phyloP scores from a whole-genome alignment of 2,888 invertebrate genomes.

The Idaea straminata region DNA sequence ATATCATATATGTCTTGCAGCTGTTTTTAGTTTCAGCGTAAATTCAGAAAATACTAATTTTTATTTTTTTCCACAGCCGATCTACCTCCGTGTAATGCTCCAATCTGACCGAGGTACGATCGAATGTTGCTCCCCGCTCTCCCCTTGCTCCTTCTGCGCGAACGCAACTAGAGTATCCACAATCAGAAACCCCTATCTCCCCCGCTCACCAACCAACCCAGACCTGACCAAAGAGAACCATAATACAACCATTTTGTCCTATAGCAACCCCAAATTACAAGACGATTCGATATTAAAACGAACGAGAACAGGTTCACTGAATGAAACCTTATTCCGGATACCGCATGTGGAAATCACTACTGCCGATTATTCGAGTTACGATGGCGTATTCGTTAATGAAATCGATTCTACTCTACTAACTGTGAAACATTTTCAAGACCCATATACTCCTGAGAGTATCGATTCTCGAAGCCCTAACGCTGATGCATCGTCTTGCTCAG shows the following conservation, averaged over 20 bases:
- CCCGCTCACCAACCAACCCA: slow-evolving; percentile 50
- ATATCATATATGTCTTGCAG: no score
- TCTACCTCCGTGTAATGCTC: slow-evolving; percentile 86
- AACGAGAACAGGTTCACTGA: slow-evolving; percentile 57
- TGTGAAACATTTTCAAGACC: slow-evolving; percentile 77
- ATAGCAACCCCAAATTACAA: slow-evolving; percentile 35
- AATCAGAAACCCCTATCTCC: slow-evolving; percentile 28
- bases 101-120: slow-evolving; percentile 88
- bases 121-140: slow-evolving; percentile 79
- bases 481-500: slow-evolving; percentile 55
- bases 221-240: slow-evolving; percentile 41
- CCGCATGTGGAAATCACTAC: slow-evolving; percentile 76
- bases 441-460: slow-evolving; percentile 91
- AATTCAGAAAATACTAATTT: not conserved
- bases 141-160: slow-evolving; percentile 60
- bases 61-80: slow-evolving; percentile 81
- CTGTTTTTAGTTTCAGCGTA: not conserved
- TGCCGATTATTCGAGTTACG: slow-evolving; percentile 65
- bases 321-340: slow-evolving; percentile 57
- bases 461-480: slow-evolving; percentile 87
- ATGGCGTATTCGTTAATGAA: slow-evolving; percentile 75
- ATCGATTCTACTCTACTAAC: slow-evolving; percentile 74
- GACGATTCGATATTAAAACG: slow-evolving; percentile 43
- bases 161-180: slow-evolving; percentile 36
- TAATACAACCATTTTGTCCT: slow-evolving; percentile 24